Percentiles rank a stretch among this genome's conserved stretches.
Evolutionary conservation across 1,140 invertebrate genomes (phyloP).

Genomic region (Lepidurus arcticus): DNA sequence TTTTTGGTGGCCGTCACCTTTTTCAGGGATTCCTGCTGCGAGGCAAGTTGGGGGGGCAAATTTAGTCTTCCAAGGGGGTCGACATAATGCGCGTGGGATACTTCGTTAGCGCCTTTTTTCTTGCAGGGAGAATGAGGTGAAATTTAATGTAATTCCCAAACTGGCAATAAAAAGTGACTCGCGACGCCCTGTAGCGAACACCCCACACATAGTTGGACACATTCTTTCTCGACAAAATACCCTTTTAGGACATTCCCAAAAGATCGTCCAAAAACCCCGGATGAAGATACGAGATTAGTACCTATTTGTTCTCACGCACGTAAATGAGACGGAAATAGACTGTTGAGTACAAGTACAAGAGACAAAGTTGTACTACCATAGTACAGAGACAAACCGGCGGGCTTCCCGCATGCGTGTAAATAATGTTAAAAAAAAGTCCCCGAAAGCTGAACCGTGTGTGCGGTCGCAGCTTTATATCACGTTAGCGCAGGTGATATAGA

Average conservation of each 20-base stretch:
- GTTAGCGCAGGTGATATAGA: background rate
- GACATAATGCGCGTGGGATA: background rate
- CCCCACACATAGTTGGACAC: background rate
- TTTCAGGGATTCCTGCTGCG: background rate
- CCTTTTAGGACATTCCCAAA: too few relatives aligned
- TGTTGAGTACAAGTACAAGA: too few relatives aligned
- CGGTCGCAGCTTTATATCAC: background rate
- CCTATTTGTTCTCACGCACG: too few relatives aligned
- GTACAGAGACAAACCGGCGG: too few relatives aligned
- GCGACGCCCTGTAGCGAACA: background rate
- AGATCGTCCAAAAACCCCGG: too few relatives aligned
- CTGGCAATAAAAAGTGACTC: background rate
- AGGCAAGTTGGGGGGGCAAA: background rate
- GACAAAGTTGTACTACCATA: background rate
- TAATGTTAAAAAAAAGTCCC: too few relatives aligned
- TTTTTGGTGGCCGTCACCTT: slow-evolving; percentile 14
- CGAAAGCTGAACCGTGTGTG: background rate
- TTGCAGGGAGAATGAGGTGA: background rate
- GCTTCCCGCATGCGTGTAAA: too few relatives aligned
- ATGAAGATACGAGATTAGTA: too few relatives aligned
- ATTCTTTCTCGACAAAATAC: background rate
- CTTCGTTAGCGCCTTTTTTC: background rate
- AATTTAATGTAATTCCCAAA: background rate
- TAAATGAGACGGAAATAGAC: too few relatives aligned
- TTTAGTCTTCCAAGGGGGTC: background rate